Evolutionary conservation across 2,888 invertebrate species (phyloP), one percentile per base, ranked within the genome.

Genomic region (Leucozona laternaria): DNA sequence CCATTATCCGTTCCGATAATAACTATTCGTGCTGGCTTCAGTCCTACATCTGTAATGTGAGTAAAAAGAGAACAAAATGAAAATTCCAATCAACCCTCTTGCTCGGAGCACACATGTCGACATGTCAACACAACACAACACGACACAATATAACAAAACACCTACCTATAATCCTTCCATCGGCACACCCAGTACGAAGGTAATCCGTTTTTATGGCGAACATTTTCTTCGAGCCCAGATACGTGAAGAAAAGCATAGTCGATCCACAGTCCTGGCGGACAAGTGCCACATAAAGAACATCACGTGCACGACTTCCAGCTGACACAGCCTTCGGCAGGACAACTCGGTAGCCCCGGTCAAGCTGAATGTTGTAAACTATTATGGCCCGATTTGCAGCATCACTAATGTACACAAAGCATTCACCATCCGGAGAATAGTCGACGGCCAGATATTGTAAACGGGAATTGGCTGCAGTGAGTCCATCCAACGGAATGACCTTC

Each of bases 381-480:
- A 96, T 94, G 15, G 95, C 94, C 10, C 96, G 94, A 50, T 95
- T 94, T 0, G 95, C 94, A 0, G 96, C 96, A 90, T 96, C 96
- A 50, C 95, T 95, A 20, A 95, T 93, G 89, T 95, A 92, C 88
- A 95, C 93, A 90, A 93, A 95, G 31, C 95, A 94, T 58, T 94
- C 94, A 5, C 95, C 95, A 78, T 94, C 94, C 13, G 93, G 89
- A 0, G 94, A 93, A 90, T 96, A 95, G 89, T 96, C 96, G 4
- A 95, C 94, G 0, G 94, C 94, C 53, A 96, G 91, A 89, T 96
- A 95, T 90, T 96, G 96, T 28, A 96, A 92, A 15, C 95, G 93
- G 0, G 96, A 95, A 10, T 93, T 93, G 10, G 93, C 91, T 48
- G 94, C 94, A 0, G 94, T 93, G 13, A 95, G 91, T 0, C 94